Evolutionary conservation across 2,888 invertebrate genomes (phyloP).

Genomic region (Mythimna lalbum): DNA sequence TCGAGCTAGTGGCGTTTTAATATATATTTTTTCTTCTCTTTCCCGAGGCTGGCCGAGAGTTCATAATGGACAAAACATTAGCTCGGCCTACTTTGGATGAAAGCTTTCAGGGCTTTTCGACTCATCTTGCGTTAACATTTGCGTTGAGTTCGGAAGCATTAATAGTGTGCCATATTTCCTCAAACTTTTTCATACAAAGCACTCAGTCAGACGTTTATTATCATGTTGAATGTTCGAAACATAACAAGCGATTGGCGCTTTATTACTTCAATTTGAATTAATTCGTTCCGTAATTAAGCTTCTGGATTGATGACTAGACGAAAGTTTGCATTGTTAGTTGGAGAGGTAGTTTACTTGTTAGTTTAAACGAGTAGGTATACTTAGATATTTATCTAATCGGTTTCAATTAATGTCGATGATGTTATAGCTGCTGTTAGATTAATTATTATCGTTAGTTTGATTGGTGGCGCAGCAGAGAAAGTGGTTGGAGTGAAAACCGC

Average conservation of each 20-base stretch:
- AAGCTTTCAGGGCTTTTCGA: slow-evolving; percentile 85
- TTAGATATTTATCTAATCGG: slow-evolving; percentile 51
- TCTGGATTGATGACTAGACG: slow-evolving; percentile 45
- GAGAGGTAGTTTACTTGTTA: slow-evolving; percentile 41
- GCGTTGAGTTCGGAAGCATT: slow-evolving; percentile 66
- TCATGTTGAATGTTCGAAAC: slow-evolving; percentile 35
- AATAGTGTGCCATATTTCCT: slow-evolving; percentile 60
- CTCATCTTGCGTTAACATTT: slow-evolving; percentile 78
- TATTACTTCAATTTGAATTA: slow-evolving; percentile 53
- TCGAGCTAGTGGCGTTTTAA: slow-evolving; percentile 74
- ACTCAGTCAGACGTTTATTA: slow-evolving; percentile 36
- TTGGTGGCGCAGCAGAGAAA: slow-evolving; percentile 74
- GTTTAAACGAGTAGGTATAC: slow-evolving; percentile 37
- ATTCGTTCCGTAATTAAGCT: slow-evolving; percentile 48
- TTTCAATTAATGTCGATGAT: slow-evolving; percentile 59
- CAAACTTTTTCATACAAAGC: slow-evolving; percentile 50
- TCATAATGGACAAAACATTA: slow-evolving; percentile 89
- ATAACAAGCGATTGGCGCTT: slow-evolving; percentile 42
- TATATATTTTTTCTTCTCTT: slow-evolving; percentile 81
- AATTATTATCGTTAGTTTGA: slow-evolving; percentile 45
- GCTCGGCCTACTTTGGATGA: slow-evolving; percentile 82
- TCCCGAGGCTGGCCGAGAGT: slow-evolving; percentile 73
- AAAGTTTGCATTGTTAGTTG: slow-evolving; percentile 52
- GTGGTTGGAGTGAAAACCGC: slow-evolving; percentile 79
- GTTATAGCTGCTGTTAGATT: slow-evolving; percentile 43